These are phyloP conservation scores for Lasioglossum zephyrum DNA, from an alignment of 2,888 invertebrate genomes.

Conservation along the genomic window DNA sequence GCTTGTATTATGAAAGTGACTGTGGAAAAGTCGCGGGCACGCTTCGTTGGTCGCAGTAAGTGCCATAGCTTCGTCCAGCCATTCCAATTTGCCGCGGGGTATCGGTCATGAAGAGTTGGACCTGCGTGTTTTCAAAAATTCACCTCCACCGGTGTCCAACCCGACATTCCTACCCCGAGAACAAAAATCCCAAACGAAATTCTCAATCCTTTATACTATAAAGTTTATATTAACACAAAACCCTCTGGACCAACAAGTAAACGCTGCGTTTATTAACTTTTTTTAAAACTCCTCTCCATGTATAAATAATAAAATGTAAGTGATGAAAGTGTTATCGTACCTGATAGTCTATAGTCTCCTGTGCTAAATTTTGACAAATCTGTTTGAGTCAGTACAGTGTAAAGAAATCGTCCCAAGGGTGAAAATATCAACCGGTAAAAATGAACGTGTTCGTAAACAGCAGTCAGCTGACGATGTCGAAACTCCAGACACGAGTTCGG, in stretches of 20 bases:
- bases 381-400: background rate
- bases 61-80: constrained; percentile 54
- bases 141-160: background rate
- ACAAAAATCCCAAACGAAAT: background rate
- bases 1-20: constrained; percentile 71
- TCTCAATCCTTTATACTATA: background rate
- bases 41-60: constrained; percentile 69
- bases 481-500: background rate
- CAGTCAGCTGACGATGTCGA: background rate
- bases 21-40: constrained; percentile 72
- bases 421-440: background rate
- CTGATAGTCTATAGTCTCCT: too few relatives aligned
- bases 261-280: background rate
- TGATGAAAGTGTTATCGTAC: too few relatives aligned
- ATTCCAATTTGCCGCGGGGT: constrained; percentile 67
- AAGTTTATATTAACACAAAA: background rate
- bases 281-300: background rate
- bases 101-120: constrained; percentile 61
- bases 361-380: too few relatives aligned
- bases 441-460: background rate
- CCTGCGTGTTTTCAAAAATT: constrained; percentile 41
- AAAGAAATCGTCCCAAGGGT: background rate
- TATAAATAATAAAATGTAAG: background rate
- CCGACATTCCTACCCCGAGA: background rate
- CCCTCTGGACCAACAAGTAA: background rate